Evolutionary conservation across 2,797 vertebrate genomes (phyloP), one percentile per base, ranked within the genome.

Genomic region (Notolepis coatsorum): DNA sequence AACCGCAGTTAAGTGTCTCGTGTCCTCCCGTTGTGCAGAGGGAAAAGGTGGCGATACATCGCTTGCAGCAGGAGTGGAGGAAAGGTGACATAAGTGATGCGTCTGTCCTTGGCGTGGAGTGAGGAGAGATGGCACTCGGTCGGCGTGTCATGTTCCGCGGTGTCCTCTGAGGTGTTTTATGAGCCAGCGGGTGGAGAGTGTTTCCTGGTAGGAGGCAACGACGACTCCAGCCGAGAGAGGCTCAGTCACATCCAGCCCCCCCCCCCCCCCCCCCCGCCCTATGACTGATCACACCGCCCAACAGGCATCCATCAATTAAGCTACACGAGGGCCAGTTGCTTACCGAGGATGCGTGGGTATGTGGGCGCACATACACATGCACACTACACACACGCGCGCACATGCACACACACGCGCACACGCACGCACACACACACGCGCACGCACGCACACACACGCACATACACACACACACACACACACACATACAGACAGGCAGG

Each of bases 161-260:
- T 31, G 47, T 81, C 67, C 65, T 79, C 65, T 56, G 54, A 59
- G 33, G 52, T 68, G 66, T 28, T 81, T 84, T 79, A 82, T 79
- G 65, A 47, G 67, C 62, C n/a, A 0, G 50, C 23, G 52, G 38
- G 37, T 42, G 27, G 28, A 47, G 25, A 37, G 38, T 28, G 54
- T 45, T 45, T 17, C 55, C 41, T 12, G 43, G 9, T 13, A 6
- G 31, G 28, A 6, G 25, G 13, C n/a, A 6, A 50, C 46, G 41
- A 15, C 4, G 35, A 28, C 25, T 28, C 46, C 12, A 15, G 21
- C 25, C 5, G 3, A 18, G 46, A 49, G 46, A n/a, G n/a, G n/a
- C n/a, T n/a, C n/a, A n/a, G n/a, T n/a, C n/a, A n/a, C n/a, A n/a
- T n/a, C n/a, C n/a, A n/a, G n/a, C n/a, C n/a, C n/a, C n/a, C n/a